Evolutionary conservation across 1,140 invertebrate genomes (phyloP), one percentile per base, ranked within the genome.

Genomic region (Brachionus asplanchnoidis): DNA sequence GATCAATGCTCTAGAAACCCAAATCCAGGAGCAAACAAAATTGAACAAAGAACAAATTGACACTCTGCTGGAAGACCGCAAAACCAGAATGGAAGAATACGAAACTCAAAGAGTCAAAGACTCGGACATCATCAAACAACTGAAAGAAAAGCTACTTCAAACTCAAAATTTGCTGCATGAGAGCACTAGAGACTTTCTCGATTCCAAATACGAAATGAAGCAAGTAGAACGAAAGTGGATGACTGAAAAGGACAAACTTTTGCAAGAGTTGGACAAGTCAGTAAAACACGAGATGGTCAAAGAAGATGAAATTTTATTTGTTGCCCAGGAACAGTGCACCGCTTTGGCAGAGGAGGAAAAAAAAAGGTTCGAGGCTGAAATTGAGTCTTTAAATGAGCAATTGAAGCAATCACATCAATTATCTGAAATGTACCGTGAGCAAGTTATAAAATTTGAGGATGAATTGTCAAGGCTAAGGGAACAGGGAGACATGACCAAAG

Each of bases 111-210:
- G 88, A 84, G 86, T 87, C 70, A 85, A 89, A 82, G 89, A 90
- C 85, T 87, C 88, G 50, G 89, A 89, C 17, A 90, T 88, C 86
- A 89, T 90, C 56, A 87, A 88, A 85, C 88, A 87, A 46, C 85
- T 89, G 4, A 88, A 88, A 77, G 89, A 90, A 86, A 90, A 90
- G 88, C 89, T 90, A 53, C 87, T 89, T 80, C 89, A 90, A 86
- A 89, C 89, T 14, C 90, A 90, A 84, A 89, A 90, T 83, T 85
- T 90, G 14, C 85, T 90, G 68, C 89, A 90, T 85, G 88, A 89
- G 77, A 89, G 87, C 79, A 90, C 90, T 6, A 88, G 89, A 86
- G 89, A 90, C 82, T 89, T 89, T 84, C 85, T 90, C 23, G 87
- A 89, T 75, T 86, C 88, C 53, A 84, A 89, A 42, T 89, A 88